Base-by-base conservation (phyloP, 1,140 invertebrate species). In the Leptinotarsa lineolata region DNA sequence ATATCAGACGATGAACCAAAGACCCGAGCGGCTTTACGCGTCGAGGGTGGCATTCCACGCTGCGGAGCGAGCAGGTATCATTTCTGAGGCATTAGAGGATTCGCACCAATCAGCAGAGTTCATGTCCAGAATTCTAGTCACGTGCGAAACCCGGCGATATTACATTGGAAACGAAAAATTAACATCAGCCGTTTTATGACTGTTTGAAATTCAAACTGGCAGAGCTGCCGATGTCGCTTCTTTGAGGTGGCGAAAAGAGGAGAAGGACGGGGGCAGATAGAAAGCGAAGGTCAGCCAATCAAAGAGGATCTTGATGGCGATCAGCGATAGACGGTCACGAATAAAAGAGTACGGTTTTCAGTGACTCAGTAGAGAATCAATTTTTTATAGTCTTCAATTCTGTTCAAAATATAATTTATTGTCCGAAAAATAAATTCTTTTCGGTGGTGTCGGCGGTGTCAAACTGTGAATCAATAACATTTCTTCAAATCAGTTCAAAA, bases 111-210 rank as follows among this genome's bases (percentile, higher is more conserved):
- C 76, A 76, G 74, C 61, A 70, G 59, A 72, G 54, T 72, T 46
- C 60, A 30, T 46, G 48, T 58, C 39, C 68, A 54, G 24, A 69
- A 81, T 81, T 76, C 80, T 22, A 44, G 74, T 77, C 81, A 82
- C 81, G 81, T 82, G 21, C 60, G 48, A 72, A 71, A 68, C 75
- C 61, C 60, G 76, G 74, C 81, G 78, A 83, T 83, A 83, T 83
- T 83, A 83, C 81, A 78, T 78, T 81, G 77, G 79, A 72, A 76
- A 75, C 77, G 74, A 78, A 83, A 82, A 83, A 83, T 83, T 83
- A 82, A 83, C 81, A 82, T 83, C 81, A 77, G 68, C 79, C 78
- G 79, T 81, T 83, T 83, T 83, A 83, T 81, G 82, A 83, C 82
- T 83, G 81, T 71, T 83, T 83, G 82, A 83, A 83, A 83, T 83